These are phyloP conservation scores for Macaria notata DNA, from an alignment of 2,888 invertebrate genomes.

Conservation along the genomic window DNA sequence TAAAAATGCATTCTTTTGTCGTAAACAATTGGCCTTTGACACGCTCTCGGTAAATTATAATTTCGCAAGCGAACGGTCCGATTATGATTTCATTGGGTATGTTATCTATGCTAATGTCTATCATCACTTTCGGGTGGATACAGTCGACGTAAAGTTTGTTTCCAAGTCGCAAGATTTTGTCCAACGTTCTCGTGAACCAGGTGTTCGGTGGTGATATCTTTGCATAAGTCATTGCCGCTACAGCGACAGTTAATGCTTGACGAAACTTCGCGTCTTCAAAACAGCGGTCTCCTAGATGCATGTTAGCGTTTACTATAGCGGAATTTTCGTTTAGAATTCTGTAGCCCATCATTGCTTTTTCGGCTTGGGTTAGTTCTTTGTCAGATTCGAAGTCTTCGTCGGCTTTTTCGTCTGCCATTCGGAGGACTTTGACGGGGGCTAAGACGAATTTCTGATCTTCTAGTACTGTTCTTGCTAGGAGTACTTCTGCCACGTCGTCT, in stretches of 20 bases:
- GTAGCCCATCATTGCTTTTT: constrained; percentile 79
- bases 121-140: constrained; percentile 68
- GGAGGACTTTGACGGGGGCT: constrained; percentile 71
- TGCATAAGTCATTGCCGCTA: constrained; percentile 84
- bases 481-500: constrained; percentile 71
- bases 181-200: constrained; percentile 81
- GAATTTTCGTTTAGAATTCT: constrained; percentile 79
- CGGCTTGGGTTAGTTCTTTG: constrained; percentile 67
- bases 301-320: constrained; percentile 81
- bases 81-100: constrained; percentile 81
- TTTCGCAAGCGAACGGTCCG: constrained; percentile 82
- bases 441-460: constrained; percentile 77
- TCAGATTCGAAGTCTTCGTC: constrained; percentile 77
- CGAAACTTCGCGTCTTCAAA: constrained; percentile 82
- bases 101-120: constrained; percentile 77
- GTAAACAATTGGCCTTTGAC: constrained; percentile 74
- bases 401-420: constrained; percentile 66
- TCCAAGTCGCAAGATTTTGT: constrained; percentile 82
- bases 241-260: constrained; percentile 82
- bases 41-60: constrained; percentile 80
- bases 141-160: constrained; percentile 82
- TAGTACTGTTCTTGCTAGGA: constrained; percentile 71
- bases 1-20: constrained; percentile 76
- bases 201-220: constrained; percentile 84
- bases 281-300: constrained; percentile 82